Evolutionary conservation across 2,113 vertebrate species (phyloP), one percentile per base, ranked within the genome.

Genomic region (Rhabdomys dilectus): DNA sequence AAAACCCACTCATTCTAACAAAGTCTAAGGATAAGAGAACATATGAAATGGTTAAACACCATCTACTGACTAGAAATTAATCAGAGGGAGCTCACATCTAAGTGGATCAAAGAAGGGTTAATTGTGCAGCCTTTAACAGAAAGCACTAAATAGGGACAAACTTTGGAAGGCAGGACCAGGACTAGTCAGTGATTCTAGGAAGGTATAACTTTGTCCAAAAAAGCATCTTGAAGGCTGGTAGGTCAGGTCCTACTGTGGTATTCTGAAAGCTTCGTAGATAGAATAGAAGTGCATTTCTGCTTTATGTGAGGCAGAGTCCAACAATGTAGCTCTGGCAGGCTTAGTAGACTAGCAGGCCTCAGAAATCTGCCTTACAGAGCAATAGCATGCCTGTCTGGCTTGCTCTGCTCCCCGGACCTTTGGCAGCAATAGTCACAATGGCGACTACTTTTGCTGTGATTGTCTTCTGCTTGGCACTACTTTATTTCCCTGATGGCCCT

Each of bases 1-100:
- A 45, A 45, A 45, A 45, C 45, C 45, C 45, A 45, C 70, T 96
- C 75, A 56, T 78, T 48, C 70, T 85, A 94, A 96, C 76, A 88
- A 97, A 66, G 45, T 1, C 0, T 45, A 36, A 72, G 78, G 51
- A 76, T 86, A 85, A 90, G 75, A 88, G 88, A 58, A 76, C 16
- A 58, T 12, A 9, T 77, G 60, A 77, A 94, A 56, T 10, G 42
- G 92, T 34, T 92, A 62, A 94, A 51, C 60, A 39, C 53, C 2
- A 36, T 15, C 31, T 34, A 72, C 11, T 11, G 58, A 64, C 82
- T 56, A 62, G 62, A 66, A 62, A 84, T 53, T 48, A 56, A 66
- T 58, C 2, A 51, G 29, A 34, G 34, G 6, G 0, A n/a, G 62
- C 6, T 36, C 48, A 70, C 12, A 15, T 21, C 7, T 68, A 45